Evolutionary conservation across 1,140 invertebrate genomes (phyloP).

Genomic region (Neodiprion virginianus): DNA sequence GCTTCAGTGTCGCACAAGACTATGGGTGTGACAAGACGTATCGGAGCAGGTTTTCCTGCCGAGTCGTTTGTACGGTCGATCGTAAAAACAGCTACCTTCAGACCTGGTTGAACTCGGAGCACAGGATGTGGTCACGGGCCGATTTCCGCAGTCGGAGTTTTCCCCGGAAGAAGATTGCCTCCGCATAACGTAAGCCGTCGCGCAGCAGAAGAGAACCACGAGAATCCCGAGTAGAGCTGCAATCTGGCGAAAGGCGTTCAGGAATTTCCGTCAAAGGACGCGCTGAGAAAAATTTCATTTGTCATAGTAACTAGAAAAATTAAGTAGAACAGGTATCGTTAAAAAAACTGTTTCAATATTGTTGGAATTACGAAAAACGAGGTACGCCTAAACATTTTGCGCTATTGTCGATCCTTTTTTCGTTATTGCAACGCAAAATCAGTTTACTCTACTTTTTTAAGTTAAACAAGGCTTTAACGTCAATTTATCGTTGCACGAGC

Average conservation of each 20-base stretch:
- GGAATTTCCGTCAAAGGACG: background rate
- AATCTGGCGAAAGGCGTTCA: slow-evolving; percentile 19
- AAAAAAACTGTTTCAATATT: no score
- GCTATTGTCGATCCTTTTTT: no score
- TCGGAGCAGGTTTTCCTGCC: background rate
- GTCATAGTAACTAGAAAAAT: no score
- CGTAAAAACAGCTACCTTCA: background rate
- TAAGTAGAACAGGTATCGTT: no score
- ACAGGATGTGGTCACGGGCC: slow-evolving; percentile 16
- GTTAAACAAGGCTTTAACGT: no score
- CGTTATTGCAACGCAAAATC: no score
- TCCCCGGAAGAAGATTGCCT: slow-evolving; percentile 16
- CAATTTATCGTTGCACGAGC: no score
- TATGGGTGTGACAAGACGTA: background rate
- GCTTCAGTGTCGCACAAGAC: background rate
- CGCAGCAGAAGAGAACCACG: slow-evolving; percentile 26
- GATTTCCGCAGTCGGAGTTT: slow-evolving; percentile 23
- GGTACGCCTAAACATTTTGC: no score
- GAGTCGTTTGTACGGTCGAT: background rate
- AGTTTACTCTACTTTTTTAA: no score
- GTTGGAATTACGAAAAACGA: no score
- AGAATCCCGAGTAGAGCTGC: slow-evolving; percentile 26
- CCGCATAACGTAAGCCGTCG: slow-evolving; percentile 23
- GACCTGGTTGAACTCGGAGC: slow-evolving; percentile 22
- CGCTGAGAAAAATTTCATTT: no score